Base-by-base conservation (phyloP, 2,113 vertebrate genomes). In the Peromyscus leucopus region DNA sequence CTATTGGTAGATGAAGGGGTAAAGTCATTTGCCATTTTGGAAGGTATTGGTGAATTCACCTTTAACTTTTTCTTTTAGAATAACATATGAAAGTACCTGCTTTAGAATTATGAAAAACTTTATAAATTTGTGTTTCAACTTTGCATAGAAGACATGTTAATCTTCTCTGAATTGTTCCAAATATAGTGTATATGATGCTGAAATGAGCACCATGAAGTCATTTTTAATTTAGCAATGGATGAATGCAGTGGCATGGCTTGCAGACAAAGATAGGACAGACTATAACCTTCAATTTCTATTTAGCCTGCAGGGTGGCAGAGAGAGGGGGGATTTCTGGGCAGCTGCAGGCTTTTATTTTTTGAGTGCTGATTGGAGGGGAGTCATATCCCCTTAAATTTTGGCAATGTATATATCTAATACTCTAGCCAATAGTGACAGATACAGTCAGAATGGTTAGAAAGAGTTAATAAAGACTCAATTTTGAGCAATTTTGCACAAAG, bases 201-300 rank as follows among this genome's bases (percentile, higher is more conserved):
- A 91, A 89, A 2, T 89, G 69, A 93, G 57, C 26, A 85, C 33
- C 46, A 51, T 78, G 33, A 93, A 91, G 42, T 91, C n/a, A 74
- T 84, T 96, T 97, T 93, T 84, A 91, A 74, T 89, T 96, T 93
- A 84, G 57, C 82, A 95, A 93, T 93, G 55, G 31, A 51, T 96
- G 69, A 93, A 84, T 84, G 75, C 7, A 84, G 84, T 48, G 26
- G 3, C 16, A 15, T 88, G 75, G 80, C 61, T 83, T 95, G 59
- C 51, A 93, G 75, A 61, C 75, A 88, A 91, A 76, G n/a, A 72
- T 17, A 65, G 42, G 13, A 8, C 15, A 74, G 13, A 94, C 39
- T 83, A 22, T 94, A 76, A 93, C 96, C 42, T 80, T 36, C 7
- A 85, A 8, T 79, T 84, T 79, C 67, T 33, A 74, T 92, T 90